phyloP scores from a whole-genome alignment of 1,140 invertebrate species.

The Trichogramma pretiosum region DNA sequence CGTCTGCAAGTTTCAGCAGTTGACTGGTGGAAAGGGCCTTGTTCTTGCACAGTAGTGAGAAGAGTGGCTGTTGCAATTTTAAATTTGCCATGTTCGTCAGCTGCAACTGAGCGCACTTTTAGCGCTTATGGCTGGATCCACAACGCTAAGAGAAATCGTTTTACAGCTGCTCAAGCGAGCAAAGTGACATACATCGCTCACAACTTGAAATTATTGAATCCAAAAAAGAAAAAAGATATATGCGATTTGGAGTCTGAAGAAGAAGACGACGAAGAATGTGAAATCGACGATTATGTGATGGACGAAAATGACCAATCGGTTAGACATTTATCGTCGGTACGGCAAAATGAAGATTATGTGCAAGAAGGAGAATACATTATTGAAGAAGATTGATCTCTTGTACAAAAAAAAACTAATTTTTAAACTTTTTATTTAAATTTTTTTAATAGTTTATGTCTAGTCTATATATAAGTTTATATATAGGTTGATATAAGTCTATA shows the following conservation, averaged over 20 bases:
- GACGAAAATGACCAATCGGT: neutral
- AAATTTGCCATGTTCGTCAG: conserved; percentile 12
- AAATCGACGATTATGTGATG: neutral
- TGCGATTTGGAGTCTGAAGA: conserved; percentile 21
- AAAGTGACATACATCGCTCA: conserved; percentile 20
- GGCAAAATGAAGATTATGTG: neutral
- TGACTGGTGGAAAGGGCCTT: conserved; percentile 19
- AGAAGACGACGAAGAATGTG: neutral
- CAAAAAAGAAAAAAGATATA: conserved; percentile 8
- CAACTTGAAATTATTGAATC: conserved; percentile 17
- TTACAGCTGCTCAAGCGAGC: conserved; percentile 11
- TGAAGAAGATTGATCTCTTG: neutral
- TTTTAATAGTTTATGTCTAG: neutral
- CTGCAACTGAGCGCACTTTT: conserved; percentile 20
- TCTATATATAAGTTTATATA: neutral
- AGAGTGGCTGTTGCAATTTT: conserved; percentile 15
- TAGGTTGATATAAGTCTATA: neutral
- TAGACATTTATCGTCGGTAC: neutral
- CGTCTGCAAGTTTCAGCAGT: neutral
- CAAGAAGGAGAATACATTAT: neutral
- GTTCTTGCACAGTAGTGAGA: conserved; percentile 8
- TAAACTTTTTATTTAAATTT: neutral
- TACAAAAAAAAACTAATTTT: neutral
- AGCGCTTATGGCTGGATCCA: conserved; percentile 22
- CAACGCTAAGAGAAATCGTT: conserved; percentile 18